Evolutionary conservation across 2,888 invertebrate species (phyloP).

Genomic region (Steromphala cineraria): DNA sequence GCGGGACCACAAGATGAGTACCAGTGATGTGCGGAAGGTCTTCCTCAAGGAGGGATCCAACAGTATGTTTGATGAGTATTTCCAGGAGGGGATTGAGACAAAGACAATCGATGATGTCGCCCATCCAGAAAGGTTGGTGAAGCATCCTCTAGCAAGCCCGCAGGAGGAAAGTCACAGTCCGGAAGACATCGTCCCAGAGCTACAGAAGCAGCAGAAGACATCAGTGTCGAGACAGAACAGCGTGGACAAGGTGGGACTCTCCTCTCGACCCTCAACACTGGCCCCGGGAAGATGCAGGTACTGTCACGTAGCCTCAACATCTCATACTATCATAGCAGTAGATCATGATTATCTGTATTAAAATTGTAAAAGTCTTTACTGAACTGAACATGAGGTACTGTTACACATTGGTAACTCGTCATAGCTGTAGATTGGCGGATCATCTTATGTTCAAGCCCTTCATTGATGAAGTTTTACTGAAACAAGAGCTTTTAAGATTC

Average conservation of each 20-base stretch:
- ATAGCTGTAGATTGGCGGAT: too few relatives aligned
- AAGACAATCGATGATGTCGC: conserved; percentile 64
- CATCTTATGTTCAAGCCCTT: too few relatives aligned
- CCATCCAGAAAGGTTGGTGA: conserved; percentile 49
- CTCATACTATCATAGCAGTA: too few relatives aligned
- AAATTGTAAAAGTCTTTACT: too few relatives aligned
- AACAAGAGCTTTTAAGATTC: too few relatives aligned
- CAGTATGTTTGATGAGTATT: conserved; percentile 71
- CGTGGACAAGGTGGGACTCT: conserved; percentile 39
- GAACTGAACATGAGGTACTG: too few relatives aligned
- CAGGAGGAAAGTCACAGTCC: conserved; percentile 21
- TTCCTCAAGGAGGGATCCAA: conserved; percentile 59
- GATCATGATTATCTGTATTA: too few relatives aligned
- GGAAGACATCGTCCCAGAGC: background rate
- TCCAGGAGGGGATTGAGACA: conserved; percentile 55
- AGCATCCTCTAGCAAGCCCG: conserved; percentile 37
- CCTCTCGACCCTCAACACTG: conserved; percentile 36
- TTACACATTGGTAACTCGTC: too few relatives aligned
- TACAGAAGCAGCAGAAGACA: conserved; percentile 23
- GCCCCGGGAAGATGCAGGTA: conserved; percentile 63
- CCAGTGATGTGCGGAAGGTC: conserved; percentile 44
- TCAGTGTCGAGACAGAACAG: conserved; percentile 54
- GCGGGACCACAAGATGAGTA: background rate
- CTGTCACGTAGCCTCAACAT: too few relatives aligned
- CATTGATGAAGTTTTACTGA: too few relatives aligned